These are phyloP conservation scores for Vollenhovia emeryi DNA, from an alignment of 1,140 invertebrate species.

Conservation along the genomic window DNA sequence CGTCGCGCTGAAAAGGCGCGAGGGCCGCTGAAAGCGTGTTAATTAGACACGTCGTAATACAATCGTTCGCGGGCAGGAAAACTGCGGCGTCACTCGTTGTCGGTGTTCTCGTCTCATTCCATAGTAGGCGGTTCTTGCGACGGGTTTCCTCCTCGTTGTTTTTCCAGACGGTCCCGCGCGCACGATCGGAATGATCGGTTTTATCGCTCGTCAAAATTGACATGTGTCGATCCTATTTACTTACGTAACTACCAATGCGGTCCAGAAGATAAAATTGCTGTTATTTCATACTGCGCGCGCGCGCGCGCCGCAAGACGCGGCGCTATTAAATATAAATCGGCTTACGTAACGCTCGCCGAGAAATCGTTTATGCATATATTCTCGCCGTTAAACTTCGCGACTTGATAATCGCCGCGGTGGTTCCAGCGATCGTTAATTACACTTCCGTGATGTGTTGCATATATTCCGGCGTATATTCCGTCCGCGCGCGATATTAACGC, in stretches of 20 bases:
- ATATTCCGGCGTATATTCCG: neutral
- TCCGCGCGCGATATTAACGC: neutral
- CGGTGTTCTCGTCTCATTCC: neutral
- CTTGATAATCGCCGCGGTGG: neutral
- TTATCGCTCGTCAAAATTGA: neutral
- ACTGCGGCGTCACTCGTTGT: neutral
- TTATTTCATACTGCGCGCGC: neutral
- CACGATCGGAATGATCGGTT: neutral
- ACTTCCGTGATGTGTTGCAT: too few species aligned
- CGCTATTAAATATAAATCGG: neutral
- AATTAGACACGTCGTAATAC: constrained; percentile 7
- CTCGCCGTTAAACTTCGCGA: neutral
- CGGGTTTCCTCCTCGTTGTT: neutral
- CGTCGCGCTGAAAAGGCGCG: neutral
- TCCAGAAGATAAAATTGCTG: neutral
- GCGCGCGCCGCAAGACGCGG: neutral
- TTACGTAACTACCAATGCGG: neutral
- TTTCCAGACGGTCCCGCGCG: neutral
- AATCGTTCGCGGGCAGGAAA: neutral
- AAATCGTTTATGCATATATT: neutral
- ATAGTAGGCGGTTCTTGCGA: neutral
- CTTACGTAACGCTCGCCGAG: neutral
- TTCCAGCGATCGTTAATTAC: neutral
- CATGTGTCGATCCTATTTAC: neutral
- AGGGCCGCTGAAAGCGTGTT: neutral